Evolutionary conservation across 2,888 invertebrate species (phyloP), one percentile per base, ranked within the genome.

Genomic region (Thecocarcelia acutangulata): DNA sequence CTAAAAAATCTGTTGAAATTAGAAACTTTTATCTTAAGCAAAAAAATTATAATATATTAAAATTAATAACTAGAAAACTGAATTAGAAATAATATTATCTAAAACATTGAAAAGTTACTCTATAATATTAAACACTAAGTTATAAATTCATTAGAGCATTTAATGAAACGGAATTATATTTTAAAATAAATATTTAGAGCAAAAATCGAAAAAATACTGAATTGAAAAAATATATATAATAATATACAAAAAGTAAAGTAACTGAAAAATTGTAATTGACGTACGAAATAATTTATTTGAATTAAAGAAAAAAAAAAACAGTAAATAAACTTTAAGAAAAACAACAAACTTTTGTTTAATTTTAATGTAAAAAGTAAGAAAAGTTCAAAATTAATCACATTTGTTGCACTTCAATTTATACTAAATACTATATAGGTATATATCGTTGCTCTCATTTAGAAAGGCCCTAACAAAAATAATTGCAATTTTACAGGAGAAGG

Each of bases 121-220:
- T 46, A 17, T 33, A 42, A 54, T 64, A 78, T 17, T 66, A 66
- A 66, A 61, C 4, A 68, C 73, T 80, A 77, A 66, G 72, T 84
- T 80, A 56, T 76, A 72, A 59, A 80, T 74, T 58, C 59, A 73
- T 80, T 78, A 78, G 75, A 82, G 78, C 69, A 84, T 80, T 78
- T 75, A 66, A 52, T 74, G 77, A 83, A 83, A 63, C 70, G 77
- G 68, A 80, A 77, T 74, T 81, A 80, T 73, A 70, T 69, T 73
- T 24, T 72, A 70, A 54, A 64, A 66, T 42, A 59, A 72, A 68
- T 63, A 76, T 68, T 58, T 78, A 68, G 44, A 61, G 28, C 2
- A 21, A 63, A 63, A 70, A 56, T 5, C 13, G 13, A 58, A 64
- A 21, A 59, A 54, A 40, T 15, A 54, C 33, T 33, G 33, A 33